These are phyloP conservation scores for Papilio demoleus DNA, from an alignment of 2,888 invertebrate genomes.

Conservation along the genomic window DNA sequence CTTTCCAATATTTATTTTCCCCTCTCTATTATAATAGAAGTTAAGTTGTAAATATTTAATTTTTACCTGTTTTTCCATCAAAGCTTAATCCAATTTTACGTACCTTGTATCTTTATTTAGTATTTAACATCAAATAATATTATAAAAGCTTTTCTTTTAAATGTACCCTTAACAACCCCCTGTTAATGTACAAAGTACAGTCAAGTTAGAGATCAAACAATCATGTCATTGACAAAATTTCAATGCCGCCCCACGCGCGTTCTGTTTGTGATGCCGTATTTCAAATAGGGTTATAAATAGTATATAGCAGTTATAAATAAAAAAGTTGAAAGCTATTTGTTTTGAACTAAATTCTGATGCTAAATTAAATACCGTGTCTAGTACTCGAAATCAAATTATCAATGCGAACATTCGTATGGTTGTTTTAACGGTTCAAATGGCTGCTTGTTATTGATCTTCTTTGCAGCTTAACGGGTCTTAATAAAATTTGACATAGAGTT, in stretches of 20 bases:
- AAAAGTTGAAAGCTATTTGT: neutral
- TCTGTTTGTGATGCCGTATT: conserved; percentile 8
- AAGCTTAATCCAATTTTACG: neutral
- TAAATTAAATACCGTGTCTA: neutral
- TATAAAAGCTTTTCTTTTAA: neutral
- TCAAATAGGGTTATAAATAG: conserved; percentile 13
- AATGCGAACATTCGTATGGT: too few relatives aligned
- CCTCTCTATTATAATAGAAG: too few relatives aligned
- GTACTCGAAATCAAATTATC: too few relatives aligned
- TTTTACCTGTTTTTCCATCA: neutral
- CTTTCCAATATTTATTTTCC: too few relatives aligned
- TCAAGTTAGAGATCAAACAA: conserved; percentile 20
- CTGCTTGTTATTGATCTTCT: too few relatives aligned
- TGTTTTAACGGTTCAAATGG: too few relatives aligned
- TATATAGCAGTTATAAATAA: neutral
- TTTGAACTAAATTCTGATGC: neutral
- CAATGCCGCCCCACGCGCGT: conserved; percentile 6
- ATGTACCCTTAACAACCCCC: conserved; percentile 4
- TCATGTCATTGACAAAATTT: conserved; percentile 5
- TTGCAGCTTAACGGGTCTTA: too few relatives aligned
- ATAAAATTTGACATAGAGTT: too few relatives aligned
- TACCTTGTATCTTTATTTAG: neutral
- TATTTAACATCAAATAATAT: neutral
- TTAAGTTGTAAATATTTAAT: neutral
- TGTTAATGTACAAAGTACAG: conserved; percentile 10